These are phyloP conservation scores for Parascotia fuliginaria DNA, from an alignment of 2,888 invertebrate genomes.

Conservation along the genomic window DNA sequence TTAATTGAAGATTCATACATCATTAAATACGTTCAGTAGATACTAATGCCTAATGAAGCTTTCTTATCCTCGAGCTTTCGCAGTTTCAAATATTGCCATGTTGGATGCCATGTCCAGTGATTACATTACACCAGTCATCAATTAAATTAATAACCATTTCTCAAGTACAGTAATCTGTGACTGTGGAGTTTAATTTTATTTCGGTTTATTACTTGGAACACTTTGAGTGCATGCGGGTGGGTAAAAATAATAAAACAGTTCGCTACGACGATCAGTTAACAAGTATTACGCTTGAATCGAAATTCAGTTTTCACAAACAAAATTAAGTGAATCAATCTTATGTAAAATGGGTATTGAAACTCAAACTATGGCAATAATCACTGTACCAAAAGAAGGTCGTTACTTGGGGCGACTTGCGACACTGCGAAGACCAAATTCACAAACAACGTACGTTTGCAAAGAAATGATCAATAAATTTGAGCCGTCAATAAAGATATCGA, in stretches of 20 bases:
- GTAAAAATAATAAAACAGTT: conserved; percentile 40
- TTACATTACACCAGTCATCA: conserved; percentile 23
- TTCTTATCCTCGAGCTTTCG: conserved; percentile 4
- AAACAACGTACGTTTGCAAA: conserved; percentile 75
- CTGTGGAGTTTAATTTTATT: no score
- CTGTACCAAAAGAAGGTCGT: conserved; percentile 68
- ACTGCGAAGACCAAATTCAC: conserved; percentile 68
- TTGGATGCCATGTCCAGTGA: conserved; percentile 13
- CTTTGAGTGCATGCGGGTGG: conserved; percentile 14
- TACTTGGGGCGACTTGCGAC: conserved; percentile 71
- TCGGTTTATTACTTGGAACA: conserved; percentile 20
- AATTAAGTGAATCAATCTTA: conserved; percentile 79
- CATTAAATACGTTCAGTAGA: not conserved
- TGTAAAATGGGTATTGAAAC: conserved; percentile 82
- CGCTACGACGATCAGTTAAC: conserved; percentile 43
- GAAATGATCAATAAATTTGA: conserved; percentile 84
- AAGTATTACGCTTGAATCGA: conserved; percentile 58
- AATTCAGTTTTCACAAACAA: conserved; percentile 77
- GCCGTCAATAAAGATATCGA: conserved; percentile 84
- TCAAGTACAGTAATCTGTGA: conserved; percentile 29
- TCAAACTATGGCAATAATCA: conserved; percentile 80
- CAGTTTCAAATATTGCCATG: conserved; percentile 8
- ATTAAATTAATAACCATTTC: conserved; percentile 34
- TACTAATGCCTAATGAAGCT: conserved; percentile 6
- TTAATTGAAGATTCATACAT: conserved; percentile 1